Percentiles rank a stretch among this genome's conserved stretches.
phyloP scores from a whole-genome alignment of 2,797 vertebrate genomes.

The Malacoctenus gilli region DNA sequence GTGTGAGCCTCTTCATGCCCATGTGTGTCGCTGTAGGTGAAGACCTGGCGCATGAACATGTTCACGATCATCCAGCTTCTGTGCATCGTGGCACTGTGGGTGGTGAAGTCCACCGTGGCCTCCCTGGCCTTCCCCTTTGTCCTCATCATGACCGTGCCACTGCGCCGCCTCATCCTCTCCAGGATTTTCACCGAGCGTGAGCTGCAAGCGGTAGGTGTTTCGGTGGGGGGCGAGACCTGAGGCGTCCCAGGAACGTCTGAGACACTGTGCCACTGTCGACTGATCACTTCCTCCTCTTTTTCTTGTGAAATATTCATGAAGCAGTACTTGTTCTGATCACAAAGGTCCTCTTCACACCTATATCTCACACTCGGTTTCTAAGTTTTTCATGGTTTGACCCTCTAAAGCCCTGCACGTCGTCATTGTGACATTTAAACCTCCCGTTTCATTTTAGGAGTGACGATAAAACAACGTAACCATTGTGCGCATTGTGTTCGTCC shows the following conservation, averaged over 20 bases:
- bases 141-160: constrained; percentile 97
- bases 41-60: constrained; percentile 98
- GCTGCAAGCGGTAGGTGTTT: constrained; percentile 91
- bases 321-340: constrained; percentile 40
- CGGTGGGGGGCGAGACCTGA: constrained; percentile 11
- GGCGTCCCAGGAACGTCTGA: constrained; percentile 37
- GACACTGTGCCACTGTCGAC: constrained; percentile 31
- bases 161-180: constrained; percentile 91
- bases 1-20: not conserved
- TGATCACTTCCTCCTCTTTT: no score
- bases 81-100: constrained; percentile 94
- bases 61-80: constrained; percentile 94
- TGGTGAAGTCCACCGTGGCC: constrained; percentile 93
- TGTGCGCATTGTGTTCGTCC: constrained; percentile 27
- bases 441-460: constrained; percentile 35
- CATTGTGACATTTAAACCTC: constrained; percentile 51
- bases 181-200: constrained; percentile 94
- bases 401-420: constrained; percentile 44
- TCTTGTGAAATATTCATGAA: no score
- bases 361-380: constrained; percentile 2
- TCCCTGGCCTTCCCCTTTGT: constrained; percentile 97
- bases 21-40: constrained; percentile 82
- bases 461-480: constrained; percentile 38
- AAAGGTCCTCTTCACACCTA: constrained; percentile 15
- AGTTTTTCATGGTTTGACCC: constrained; percentile 53